Evolutionary conservation across 2,888 invertebrate species (phyloP), one percentile per base, ranked within the genome.

Genomic region (Microchrysa polita): DNA sequence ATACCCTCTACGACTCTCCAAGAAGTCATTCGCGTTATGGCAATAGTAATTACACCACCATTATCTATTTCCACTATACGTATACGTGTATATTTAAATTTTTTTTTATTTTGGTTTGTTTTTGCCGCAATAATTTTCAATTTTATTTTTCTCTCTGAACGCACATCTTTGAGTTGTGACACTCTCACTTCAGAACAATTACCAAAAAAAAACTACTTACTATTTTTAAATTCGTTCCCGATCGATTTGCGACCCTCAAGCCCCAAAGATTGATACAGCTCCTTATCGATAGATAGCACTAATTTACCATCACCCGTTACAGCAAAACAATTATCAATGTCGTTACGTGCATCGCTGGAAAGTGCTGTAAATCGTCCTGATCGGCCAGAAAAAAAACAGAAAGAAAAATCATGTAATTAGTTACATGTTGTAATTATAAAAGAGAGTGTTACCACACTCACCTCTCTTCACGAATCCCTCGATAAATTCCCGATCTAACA

Each of bases 391-490:
- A n/a, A 18, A 72, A 48, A 63, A 59, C 55, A 73, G 34, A 22
- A 72, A 55, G 22, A 61, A 76, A 60, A 12, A 59, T 53, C 5
- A 20, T 27, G 57, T 44, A 42, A 65, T 69, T n/a, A 55, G 20
- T 55, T 53, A n/a, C 5, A 5, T 53, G 7, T 27, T 74, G 74
- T 73, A 53, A 20, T 63, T n/a, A 48, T 2, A n/a, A 48, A n/a
- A 48, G 12, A 2, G 12, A 48, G 55, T 52, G 23, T 34, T 34
- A 34, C 27, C n/a, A n/a, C n/a, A 73, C 79, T 79, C 80, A 88
- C 90, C 90, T 85, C 85, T 85, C 78, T 86, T 87, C 10, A 89
- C 81, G 81, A 89, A 90, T 77, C 86, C 86, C 74, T 87, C 84
- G 57, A 89, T 82, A 79, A 90, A 89, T 73, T 85, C 82, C 74